These are phyloP conservation scores for Engraulis encrasicolus DNA, from an alignment of 2,113 vertebrate genomes.

Conservation along the genomic window DNA sequence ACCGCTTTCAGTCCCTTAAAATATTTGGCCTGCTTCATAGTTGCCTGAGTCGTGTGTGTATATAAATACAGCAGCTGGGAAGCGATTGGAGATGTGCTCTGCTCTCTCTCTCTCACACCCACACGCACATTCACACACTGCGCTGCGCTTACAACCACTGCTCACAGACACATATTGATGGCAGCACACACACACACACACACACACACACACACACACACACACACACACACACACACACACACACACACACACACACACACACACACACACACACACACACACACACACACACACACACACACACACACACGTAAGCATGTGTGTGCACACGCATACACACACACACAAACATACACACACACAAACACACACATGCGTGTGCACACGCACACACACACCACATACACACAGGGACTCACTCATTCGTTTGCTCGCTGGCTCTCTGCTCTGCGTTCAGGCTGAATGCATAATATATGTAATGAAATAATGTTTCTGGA, in stretches of 20 bases:
- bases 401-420: constrained; percentile 57
- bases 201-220: constrained; percentile 19
- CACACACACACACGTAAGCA: too few relatives aligned
- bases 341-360: constrained; percentile 20
- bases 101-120: constrained; percentile 17
- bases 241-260: neutral
- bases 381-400: constrained; percentile 33
- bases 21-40: neutral
- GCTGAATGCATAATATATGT: constrained; percentile 82
- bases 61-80: neutral
- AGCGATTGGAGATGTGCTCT: neutral
- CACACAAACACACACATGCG: constrained; percentile 17
- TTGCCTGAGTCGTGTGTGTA: neutral
- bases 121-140: constrained; percentile 1
- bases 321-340: constrained; percentile 23
- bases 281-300: neutral
- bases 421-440: constrained; percentile 42
- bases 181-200: constrained; percentile 24
- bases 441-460: neutral
- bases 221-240: neutral
- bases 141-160: neutral
- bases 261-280: neutral
- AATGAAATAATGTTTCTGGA: constrained; percentile 82
- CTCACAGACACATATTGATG: neutral
- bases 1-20: neutral